Conservation (phyloP, 2,797 vertebrate genomes). For the Momotus momota region DNA sequence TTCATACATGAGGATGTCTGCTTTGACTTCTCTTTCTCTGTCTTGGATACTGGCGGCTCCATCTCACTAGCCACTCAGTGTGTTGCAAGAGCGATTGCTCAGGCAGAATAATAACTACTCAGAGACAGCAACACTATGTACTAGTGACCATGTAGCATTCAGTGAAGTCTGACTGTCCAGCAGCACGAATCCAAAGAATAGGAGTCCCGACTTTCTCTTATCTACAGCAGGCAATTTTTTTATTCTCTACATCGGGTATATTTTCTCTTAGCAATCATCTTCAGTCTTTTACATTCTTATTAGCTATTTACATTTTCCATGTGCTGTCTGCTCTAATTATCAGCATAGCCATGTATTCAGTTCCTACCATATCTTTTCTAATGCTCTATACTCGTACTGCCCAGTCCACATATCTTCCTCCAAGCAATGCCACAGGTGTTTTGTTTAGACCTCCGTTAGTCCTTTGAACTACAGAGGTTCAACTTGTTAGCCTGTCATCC, state of each 20-base stretch:
- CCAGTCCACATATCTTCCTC: background rate
- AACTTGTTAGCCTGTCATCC: constrained; percentile 14
- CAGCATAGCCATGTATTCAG: background rate
- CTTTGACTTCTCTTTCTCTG: background rate
- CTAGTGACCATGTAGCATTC: background rate
- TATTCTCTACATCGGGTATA: background rate
- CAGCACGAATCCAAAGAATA: background rate
- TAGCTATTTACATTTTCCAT: background rate
- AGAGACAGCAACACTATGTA: accelerated
- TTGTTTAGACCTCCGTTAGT: background rate
- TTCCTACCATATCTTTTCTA: background rate
- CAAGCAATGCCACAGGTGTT: background rate
- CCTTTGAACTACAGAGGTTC: constrained; percentile 31
- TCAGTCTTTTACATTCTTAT: background rate
- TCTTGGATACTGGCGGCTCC: background rate
- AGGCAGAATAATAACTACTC: background rate
- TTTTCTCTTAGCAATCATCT: background rate
- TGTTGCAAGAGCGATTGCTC: background rate
- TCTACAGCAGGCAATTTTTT: background rate
- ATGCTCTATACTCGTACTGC: background rate
- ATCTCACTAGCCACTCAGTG: accelerated
- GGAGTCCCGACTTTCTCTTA: background rate
- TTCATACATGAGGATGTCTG: background rate
- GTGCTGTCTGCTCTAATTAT: background rate
- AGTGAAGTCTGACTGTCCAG: background rate